A percentile compares a stretch with the other conserved stretches of the same genome.
These are phyloP conservation scores for Lepilemur ruficaudatus DNA, from an alignment of 2,797 vertebrate genomes.

Conservation along the genomic window DNA sequence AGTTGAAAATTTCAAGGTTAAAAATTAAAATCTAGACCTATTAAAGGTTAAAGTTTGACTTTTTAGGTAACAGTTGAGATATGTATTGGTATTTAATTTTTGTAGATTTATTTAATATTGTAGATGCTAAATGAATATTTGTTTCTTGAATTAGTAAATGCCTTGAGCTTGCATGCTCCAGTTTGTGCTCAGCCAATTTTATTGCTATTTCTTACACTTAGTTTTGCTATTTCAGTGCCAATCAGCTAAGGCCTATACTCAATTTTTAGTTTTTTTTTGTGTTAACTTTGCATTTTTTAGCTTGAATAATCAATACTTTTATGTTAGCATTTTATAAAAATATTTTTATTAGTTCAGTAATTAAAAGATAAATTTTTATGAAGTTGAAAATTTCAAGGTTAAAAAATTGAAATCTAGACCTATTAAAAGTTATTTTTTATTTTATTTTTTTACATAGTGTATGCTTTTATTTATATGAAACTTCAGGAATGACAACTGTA, in stretches of 20 bases:
- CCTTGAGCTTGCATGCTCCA: neutral
- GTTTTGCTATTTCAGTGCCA: neutral
- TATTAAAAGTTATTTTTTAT: too few relatives aligned
- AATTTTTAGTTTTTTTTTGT: neutral
- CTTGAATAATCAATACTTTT: constrained; percentile 6
- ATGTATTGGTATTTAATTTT: too few relatives aligned
- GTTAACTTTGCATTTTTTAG: neutral
- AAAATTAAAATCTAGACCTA: neutral
- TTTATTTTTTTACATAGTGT: too few relatives aligned
- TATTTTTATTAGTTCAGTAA: neutral
- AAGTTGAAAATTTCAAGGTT: neutral
- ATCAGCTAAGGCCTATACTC: neutral
- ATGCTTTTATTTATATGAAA: too few relatives aligned
- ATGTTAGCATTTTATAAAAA: neutral
- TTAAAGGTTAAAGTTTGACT: too few relatives aligned
- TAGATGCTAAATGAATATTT: neutral
- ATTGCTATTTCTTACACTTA: neutral
- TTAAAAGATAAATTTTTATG: constrained; percentile 12
- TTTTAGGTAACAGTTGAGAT: too few relatives aligned
- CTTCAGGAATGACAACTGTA: too few relatives aligned
- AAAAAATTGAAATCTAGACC: neutral
- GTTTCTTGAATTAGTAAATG: neutral
- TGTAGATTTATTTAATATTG: too few relatives aligned
- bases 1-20: neutral
- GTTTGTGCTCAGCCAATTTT: neutral